phyloP scores from a whole-genome alignment of 2,888 invertebrate species.

The Acutogordius australiensis region DNA sequence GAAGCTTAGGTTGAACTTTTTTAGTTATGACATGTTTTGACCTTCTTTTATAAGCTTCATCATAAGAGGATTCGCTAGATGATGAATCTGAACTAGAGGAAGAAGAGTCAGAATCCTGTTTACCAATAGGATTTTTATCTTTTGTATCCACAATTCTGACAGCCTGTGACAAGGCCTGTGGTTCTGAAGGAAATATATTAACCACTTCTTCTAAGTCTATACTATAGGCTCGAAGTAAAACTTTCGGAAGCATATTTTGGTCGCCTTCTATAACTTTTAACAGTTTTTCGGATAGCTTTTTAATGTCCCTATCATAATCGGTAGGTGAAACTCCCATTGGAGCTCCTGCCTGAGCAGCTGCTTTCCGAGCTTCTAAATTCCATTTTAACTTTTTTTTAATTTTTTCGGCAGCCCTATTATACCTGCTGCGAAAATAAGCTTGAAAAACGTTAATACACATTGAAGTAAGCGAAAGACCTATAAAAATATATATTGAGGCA shows the following conservation, averaged over 20 bases:
- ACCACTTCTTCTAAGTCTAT: conserved; percentile 5
- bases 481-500: conserved; percentile 63
- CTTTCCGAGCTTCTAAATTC: conserved; percentile 7
- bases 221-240: background rate
- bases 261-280: conserved; percentile 1
- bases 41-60: background rate
- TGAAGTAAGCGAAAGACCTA: conserved; percentile 70
- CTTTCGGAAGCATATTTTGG: background rate
- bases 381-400: conserved; percentile 8
- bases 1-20: background rate
- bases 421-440: conserved; percentile 20
- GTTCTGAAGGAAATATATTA: conserved; percentile 4
- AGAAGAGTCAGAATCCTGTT: background rate
- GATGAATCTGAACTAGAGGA: background rate
- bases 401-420: conserved; percentile 9
- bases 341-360: background rate
- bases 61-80: background rate
- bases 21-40: background rate
- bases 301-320: conserved; percentile 1
- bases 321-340: background rate
- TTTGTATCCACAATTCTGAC: background rate
- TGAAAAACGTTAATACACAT: conserved; percentile 92
- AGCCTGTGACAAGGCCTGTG: background rate
- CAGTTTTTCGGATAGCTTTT: conserved; percentile 8
- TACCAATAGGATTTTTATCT: too few species aligned